phyloP scores from a whole-genome alignment of 2,888 invertebrate genomes.

The Pachliopta kotzebuea region DNA sequence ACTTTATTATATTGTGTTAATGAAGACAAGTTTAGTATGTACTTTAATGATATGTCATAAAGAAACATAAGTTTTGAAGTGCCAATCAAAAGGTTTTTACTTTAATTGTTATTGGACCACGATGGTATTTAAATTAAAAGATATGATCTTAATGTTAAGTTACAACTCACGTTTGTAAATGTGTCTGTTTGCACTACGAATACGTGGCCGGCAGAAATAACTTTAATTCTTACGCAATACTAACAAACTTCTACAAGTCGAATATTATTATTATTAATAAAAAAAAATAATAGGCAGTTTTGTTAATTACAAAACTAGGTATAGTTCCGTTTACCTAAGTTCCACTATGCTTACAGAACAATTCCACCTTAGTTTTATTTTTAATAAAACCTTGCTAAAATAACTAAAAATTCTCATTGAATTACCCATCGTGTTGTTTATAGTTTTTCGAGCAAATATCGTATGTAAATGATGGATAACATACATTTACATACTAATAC shows the following conservation, averaged over 20 bases:
- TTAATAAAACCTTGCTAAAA: no score
- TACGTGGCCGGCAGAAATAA: slow-evolving; percentile 5
- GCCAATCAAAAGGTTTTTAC: slow-evolving; percentile 14
- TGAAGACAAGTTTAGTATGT: neutral
- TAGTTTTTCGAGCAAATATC: no score
- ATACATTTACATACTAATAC: no score
- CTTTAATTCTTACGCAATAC: neutral
- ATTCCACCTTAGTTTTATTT: no score
- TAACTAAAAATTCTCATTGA: no score
- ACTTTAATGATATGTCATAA: neutral
- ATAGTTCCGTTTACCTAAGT: neutral
- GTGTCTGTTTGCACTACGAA: slow-evolving; percentile 11
- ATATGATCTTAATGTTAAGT: slow-evolving; percentile 11
- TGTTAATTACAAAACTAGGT: neutral
- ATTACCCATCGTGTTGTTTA: no score
- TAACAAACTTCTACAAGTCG: neutral
- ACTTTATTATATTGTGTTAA: neutral
- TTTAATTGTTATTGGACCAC: neutral
- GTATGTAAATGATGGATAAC: no score
- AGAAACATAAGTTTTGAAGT: neutral
- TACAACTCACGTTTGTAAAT: slow-evolving; percentile 10
- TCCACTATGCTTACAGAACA: no score
- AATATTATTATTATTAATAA: neutral
- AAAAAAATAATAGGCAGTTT: neutral
- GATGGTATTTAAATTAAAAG: slow-evolving; percentile 5